Conservation (phyloP, 2,888 invertebrate genomes). For the Melipona beecheii region DNA sequence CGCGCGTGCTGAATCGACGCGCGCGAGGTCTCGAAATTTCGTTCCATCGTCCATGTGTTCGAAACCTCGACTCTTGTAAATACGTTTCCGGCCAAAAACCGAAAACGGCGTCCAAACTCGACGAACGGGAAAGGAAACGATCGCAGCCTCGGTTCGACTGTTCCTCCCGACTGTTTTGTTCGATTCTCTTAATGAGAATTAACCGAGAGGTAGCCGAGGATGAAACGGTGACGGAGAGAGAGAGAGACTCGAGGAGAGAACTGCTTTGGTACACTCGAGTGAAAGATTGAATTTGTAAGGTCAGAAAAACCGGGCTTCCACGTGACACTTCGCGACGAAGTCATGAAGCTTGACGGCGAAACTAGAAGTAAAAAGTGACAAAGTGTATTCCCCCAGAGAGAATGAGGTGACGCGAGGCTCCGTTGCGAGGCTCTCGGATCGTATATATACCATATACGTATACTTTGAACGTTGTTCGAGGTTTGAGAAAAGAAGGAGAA, state of each 20-base stretch:
- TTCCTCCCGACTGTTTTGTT: slow-evolving; percentile 41
- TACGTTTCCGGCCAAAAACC: not conserved
- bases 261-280: slow-evolving; percentile 29
- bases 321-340: slow-evolving; percentile 65
- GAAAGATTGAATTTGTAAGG: slow-evolving; percentile 66
- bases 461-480: slow-evolving; percentile 32
- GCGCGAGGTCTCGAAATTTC: not conserved
- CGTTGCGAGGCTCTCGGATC: slow-evolving; percentile 37
- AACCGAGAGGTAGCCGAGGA: too few species aligned
- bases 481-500: not conserved
- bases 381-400: slow-evolving; percentile 56
- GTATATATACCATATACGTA: slow-evolving; percentile 13
- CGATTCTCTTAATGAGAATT: slow-evolving; percentile 35
- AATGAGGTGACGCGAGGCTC: slow-evolving; percentile 55
- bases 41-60: not conserved
- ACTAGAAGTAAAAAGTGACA: slow-evolving; percentile 45
- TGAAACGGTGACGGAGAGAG: not conserved
- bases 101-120: not conserved
- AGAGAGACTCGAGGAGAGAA: not conserved
- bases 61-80: not conserved
- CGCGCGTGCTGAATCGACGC: not conserved
- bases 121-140: not conserved
- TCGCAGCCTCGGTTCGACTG: slow-evolving; percentile 7
- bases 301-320: slow-evolving; percentile 70
- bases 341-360: slow-evolving; percentile 58